phyloP scores from a whole-genome alignment of 2,113 vertebrate genomes.

The Barbus barbus region DNA sequence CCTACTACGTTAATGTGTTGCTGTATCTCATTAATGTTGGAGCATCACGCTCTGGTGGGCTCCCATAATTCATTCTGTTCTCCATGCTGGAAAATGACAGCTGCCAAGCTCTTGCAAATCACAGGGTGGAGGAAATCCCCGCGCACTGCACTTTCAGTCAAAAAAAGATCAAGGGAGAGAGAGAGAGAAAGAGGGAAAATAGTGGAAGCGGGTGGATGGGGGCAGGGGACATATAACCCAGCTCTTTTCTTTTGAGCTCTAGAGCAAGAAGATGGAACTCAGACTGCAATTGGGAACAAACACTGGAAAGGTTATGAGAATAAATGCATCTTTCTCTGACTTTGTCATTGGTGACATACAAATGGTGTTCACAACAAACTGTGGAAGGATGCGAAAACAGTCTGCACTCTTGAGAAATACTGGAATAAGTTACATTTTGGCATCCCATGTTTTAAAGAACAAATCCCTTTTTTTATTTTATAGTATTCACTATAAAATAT shows the following conservation, averaged over 20 bases:
- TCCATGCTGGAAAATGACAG: slow-evolving; percentile 62
- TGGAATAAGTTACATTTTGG: background rate
- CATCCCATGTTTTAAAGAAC: background rate
- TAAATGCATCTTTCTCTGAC: background rate
- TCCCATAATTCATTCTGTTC: slow-evolving; percentile 50
- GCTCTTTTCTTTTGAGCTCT: background rate
- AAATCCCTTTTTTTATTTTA: background rate
- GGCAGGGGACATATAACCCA: slow-evolving; percentile 9
- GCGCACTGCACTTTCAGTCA: slow-evolving; percentile 11
- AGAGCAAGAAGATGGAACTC: slow-evolving; percentile 11
- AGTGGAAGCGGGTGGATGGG: background rate
- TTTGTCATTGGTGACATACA: background rate
- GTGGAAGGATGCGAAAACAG: background rate
- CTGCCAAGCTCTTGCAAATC: slow-evolving; percentile 62
- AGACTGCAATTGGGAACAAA: background rate
- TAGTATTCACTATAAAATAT: background rate
- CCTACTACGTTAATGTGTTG: slow-evolving; percentile 37
- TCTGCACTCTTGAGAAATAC: background rate
- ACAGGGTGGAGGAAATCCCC: slow-evolving; percentile 55
- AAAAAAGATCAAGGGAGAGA: background rate
- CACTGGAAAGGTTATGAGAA: background rate
- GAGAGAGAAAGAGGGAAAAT: background rate
- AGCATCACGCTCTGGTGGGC: slow-evolving; percentile 45
- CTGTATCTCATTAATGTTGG: slow-evolving; percentile 64
- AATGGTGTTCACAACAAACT: background rate